phyloP scores from a whole-genome alignment of 2,888 invertebrate species.

The Chromoteleia sp. region DNA sequence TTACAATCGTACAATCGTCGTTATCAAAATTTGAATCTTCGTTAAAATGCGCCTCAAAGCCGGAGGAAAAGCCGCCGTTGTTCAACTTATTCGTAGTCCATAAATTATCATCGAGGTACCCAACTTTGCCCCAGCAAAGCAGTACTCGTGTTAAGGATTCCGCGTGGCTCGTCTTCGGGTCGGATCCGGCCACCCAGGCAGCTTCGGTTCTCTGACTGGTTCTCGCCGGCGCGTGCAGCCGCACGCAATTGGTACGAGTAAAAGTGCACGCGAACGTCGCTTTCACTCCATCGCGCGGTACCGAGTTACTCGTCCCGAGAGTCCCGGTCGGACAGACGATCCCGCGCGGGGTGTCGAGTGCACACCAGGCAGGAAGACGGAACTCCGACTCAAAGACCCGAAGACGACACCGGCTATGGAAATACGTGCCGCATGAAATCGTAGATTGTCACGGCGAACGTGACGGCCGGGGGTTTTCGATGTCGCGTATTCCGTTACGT shows the following conservation, averaged over 20 bases:
- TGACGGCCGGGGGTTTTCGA: not conserved
- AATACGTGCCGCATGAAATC: not conserved
- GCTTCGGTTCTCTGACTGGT: conserved; percentile 7
- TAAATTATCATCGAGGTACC: too few relatives aligned
- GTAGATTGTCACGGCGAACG: not conserved
- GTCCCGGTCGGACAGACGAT: conserved; percentile 17
- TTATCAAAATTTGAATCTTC: too few relatives aligned
- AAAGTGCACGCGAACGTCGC: conserved; percentile 50
- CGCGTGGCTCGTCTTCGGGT: not conserved
- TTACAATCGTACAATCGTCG: too few relatives aligned
- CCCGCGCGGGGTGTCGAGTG: conserved; percentile 29
- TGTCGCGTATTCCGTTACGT: too few relatives aligned
- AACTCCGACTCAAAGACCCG: conserved; percentile 15
- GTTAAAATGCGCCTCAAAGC: too few relatives aligned
- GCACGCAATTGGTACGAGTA: conserved; percentile 20
- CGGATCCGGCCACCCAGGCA: conserved; percentile 28
- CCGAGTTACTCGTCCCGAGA: conserved; percentile 17
- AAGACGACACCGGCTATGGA: not conserved
- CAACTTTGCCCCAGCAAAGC: too few relatives aligned
- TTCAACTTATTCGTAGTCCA: too few relatives aligned
- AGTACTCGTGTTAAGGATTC: conserved; percentile 14
- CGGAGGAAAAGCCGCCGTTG: too few relatives aligned
- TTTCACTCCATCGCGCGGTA: conserved; percentile 32
- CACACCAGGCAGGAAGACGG: conserved; percentile 16
- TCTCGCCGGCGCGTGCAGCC: conserved; percentile 13